Conservation (phyloP, 1,140 invertebrate species). For the Oscheius sp. region DNA sequence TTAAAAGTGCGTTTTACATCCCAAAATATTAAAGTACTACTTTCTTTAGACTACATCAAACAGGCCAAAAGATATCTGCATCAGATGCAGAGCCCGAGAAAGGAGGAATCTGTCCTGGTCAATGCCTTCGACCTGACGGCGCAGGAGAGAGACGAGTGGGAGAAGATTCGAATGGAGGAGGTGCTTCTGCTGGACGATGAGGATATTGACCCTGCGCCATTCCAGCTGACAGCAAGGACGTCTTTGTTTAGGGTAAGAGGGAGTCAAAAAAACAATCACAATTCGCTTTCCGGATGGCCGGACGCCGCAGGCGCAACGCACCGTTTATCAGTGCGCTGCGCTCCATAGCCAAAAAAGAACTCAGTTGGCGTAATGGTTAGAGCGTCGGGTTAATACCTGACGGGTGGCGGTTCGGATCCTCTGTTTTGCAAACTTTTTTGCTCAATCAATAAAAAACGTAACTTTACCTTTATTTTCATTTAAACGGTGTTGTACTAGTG, state of each 20-base stretch:
- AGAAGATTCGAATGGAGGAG: constrained; percentile 66
- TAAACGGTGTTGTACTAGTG: no score
- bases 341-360: neutral
- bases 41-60: constrained; percentile 48
- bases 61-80: constrained; percentile 52
- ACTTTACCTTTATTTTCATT: no score
- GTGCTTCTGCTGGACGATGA: constrained; percentile 80
- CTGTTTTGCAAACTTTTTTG: no score
- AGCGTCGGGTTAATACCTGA: no score
- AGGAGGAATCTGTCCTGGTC: constrained; percentile 8
- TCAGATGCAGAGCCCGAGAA: constrained; percentile 50
- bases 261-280: neutral
- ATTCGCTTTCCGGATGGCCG: no score
- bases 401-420: no score
- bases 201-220: constrained; percentile 95
- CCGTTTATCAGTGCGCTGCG: no score
- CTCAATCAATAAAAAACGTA: no score
- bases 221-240: constrained; percentile 91
- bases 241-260: constrained; percentile 78
- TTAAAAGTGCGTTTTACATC: constrained; percentile 14
- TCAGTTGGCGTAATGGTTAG: neutral
- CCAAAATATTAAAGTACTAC: neutral
- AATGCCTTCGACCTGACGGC: neutral
- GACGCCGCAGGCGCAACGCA: no score
- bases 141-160: constrained; percentile 54